These are phyloP conservation scores for Cheilosia vernalis DNA, from an alignment of 2,888 invertebrate genomes.

Conservation along the genomic window DNA sequence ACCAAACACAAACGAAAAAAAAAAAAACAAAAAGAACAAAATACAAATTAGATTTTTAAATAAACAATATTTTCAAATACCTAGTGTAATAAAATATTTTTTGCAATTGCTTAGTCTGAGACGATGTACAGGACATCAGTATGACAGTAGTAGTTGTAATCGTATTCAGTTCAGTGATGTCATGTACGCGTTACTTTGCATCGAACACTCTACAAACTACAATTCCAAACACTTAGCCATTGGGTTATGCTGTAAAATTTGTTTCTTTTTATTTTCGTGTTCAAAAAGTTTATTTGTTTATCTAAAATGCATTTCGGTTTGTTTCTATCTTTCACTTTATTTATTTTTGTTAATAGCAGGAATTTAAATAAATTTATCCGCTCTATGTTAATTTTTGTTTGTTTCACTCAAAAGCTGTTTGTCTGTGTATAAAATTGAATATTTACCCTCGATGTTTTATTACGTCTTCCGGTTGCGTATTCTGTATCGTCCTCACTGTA, in stretches of 20 bases:
- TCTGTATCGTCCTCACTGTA: constrained; percentile 90
- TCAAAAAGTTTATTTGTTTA: constrained; percentile 9
- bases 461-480: constrained; percentile 88
- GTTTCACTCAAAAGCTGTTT: constrained; percentile 49
- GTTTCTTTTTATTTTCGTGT: neutral
- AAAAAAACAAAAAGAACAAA: constrained; percentile 38
- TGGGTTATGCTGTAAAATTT: constrained; percentile 58
- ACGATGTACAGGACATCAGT: constrained; percentile 25
- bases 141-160: constrained; percentile 17
- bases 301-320: constrained; percentile 59
- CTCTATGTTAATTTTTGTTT: constrained; percentile 40
- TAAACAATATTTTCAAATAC: neutral
- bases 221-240: constrained; percentile 52
- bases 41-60: neutral
- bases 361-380: constrained; percentile 49
- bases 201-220: constrained; percentile 10
- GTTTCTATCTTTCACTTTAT: constrained; percentile 77
- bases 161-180: constrained; percentile 13
- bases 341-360: constrained; percentile 36
- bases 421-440: constrained; percentile 77
- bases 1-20: constrained; percentile 36
- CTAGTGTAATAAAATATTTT: neutral
- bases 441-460: constrained; percentile 88
- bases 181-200: neutral
- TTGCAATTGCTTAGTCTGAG: constrained; percentile 15